A percentile compares a stretch with the other conserved stretches of the same genome.
Evolutionary conservation across 2,888 invertebrate genomes (phyloP).

Genomic region (Trachelus iudaicus): DNA sequence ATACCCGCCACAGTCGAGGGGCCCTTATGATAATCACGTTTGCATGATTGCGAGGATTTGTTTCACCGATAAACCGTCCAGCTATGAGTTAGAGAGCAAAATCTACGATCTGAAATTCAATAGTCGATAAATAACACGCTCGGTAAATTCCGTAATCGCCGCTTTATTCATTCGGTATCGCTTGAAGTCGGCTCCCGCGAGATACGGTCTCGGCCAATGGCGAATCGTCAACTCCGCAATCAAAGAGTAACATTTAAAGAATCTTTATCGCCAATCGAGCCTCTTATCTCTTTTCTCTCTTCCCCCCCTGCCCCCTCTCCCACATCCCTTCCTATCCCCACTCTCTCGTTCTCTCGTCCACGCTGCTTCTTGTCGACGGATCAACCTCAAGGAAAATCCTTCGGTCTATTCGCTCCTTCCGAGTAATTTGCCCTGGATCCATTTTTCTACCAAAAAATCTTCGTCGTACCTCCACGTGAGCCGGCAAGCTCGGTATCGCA

Average conservation of each 20-base stretch:
- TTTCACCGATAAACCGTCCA: slow-evolving; percentile 44
- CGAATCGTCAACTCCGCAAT: not conserved
- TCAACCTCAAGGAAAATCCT: not conserved
- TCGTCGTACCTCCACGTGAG: not conserved
- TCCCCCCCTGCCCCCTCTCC: too few species aligned
- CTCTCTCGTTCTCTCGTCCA: too few species aligned
- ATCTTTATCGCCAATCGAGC: not conserved
- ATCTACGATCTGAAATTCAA: slow-evolving; percentile 55
- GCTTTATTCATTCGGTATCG: slow-evolving; percentile 44
- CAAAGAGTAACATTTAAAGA: slow-evolving; percentile 6
- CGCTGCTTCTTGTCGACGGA: not conserved
- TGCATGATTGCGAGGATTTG: slow-evolving; percentile 49
- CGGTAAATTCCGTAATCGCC: slow-evolving; percentile 49
- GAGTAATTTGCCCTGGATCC: not conserved
- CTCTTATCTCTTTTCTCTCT: not conserved
- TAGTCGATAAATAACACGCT: slow-evolving; percentile 53
- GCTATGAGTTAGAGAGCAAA: slow-evolving; percentile 50
- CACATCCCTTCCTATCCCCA: too few species aligned
- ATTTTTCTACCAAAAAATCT: not conserved
- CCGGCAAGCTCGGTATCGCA: not conserved
- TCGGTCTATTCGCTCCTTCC: not conserved
- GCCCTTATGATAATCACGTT: slow-evolving; percentile 46
- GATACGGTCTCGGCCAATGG: slow-evolving; percentile 1
- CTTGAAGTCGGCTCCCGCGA: slow-evolving; percentile 25
- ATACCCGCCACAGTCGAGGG: not conserved